Conservation (phyloP, 2,888 invertebrate genomes). For the Ditula angustiorana region DNA sequence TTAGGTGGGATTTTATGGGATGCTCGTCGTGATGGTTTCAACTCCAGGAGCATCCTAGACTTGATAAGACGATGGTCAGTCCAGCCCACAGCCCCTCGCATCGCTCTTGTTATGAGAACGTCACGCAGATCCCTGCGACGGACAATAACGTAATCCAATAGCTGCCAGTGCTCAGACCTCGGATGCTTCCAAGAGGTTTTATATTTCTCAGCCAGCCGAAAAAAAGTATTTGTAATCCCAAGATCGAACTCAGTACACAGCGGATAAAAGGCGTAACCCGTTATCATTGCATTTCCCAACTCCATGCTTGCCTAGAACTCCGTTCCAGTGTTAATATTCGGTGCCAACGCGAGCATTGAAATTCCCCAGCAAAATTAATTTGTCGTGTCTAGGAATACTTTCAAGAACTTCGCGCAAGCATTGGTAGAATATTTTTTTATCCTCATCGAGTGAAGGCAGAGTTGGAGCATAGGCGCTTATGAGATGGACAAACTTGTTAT, state of each 20-base stretch:
- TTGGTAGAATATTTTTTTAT: neutral
- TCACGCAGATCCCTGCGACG: conserved; percentile 26
- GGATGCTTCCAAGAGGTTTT: conserved; percentile 47
- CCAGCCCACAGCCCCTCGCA: conserved; percentile 22
- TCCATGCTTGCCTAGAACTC: conserved; percentile 41
- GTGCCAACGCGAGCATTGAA: conserved; percentile 32
- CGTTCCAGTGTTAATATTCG: conserved; percentile 34
- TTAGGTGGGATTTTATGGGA: neutral
- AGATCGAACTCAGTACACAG: conserved; percentile 41
- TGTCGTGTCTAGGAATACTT: neutral
- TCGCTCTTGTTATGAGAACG: neutral
- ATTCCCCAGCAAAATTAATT: conserved; percentile 4
- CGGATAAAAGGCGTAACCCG: conserved; percentile 31
- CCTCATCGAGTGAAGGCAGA: neutral
- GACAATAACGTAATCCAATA: conserved; percentile 43
- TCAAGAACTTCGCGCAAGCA: neutral
- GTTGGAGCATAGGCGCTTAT: conserved; percentile 10
- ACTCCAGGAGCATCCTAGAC: conserved; percentile 21
- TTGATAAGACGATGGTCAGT: conserved; percentile 41
- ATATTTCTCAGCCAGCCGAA: conserved; percentile 42
- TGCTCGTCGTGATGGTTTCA: conserved; percentile 3
- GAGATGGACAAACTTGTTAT: neutral
- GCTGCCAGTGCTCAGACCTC: conserved; percentile 46
- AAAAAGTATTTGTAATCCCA: conserved; percentile 36
- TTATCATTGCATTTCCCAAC: conserved; percentile 44